Evolutionary conservation across 2,113 vertebrate genomes (phyloP).

Genomic region (Morone chrysops): DNA sequence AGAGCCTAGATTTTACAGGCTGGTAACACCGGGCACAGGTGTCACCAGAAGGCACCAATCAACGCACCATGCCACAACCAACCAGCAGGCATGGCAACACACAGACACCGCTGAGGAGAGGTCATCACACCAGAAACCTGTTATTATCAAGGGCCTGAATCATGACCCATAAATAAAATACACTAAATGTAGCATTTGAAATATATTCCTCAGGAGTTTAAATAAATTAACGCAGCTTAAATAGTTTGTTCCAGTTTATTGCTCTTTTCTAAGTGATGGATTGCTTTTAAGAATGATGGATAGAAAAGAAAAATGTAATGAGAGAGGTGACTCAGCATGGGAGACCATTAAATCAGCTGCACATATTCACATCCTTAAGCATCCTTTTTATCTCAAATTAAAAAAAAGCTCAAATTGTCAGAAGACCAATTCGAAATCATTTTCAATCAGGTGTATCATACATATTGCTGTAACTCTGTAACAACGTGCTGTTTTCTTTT

Average conservation of each 20-base stretch:
- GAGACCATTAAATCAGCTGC: conserved; percentile 24
- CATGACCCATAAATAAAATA: conserved; percentile 5
- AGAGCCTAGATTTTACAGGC: too few species aligned
- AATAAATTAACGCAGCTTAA: conserved; percentile 21
- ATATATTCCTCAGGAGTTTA: conserved; percentile 4
- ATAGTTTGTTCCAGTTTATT: conserved; percentile 16
- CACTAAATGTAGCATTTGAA: not conserved
- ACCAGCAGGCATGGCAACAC: too few species aligned
- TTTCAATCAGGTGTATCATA: conserved; percentile 7
- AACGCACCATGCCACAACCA: too few species aligned
- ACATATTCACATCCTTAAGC: conserved; percentile 14
- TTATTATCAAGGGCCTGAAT: not conserved
- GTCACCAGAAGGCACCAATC: too few species aligned
- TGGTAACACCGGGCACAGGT: too few species aligned
- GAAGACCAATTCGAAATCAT: conserved; percentile 23
- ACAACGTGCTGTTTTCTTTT: too few species aligned
- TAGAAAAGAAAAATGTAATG: conserved; percentile 9
- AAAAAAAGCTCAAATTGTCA: not conserved
- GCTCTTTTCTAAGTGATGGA: conserved; percentile 10
- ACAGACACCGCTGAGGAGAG: too few species aligned
- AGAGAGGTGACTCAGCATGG: conserved; percentile 14
- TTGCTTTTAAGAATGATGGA: conserved; percentile 28
- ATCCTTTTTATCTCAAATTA: conserved; percentile 20
- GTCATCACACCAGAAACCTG: not conserved
- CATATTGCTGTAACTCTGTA: not conserved